Evolutionary conservation across 2,888 invertebrate genomes (phyloP), one percentile per base, ranked within the genome.

Genomic region (Eristalinus sepulchralis): DNA sequence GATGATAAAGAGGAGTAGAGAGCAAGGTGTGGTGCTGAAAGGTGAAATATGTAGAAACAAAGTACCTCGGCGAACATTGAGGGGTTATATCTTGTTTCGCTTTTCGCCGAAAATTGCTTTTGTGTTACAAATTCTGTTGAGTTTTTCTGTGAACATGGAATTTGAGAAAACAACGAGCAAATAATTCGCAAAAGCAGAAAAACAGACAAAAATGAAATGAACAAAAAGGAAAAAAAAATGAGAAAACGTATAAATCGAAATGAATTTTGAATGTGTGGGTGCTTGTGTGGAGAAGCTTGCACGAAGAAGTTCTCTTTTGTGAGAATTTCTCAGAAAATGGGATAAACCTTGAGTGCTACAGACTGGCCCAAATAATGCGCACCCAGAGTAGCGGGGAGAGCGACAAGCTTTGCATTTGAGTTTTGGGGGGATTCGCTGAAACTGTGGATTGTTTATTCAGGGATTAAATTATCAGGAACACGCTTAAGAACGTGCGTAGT

Each of bases 21-120:
- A 6, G 8, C 17, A 47, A 47, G 47, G 47, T 47, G 17, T 47
- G 47, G 17, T 47, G 17, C 47, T 47, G 47, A 47, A 47, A 47
- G 47, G 47, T 47, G 47, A 47, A 47, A 47, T 47, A 27, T 27
- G 27, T 27, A 47, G 47, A 47, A 47, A 47, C 17, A 47, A 47
- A 47, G 17, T 47, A 17, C 47, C 47, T 9, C 0, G 17, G 9
- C 47, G 47, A 47, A 47, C 17, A 17, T 6, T 47, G 47, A 47
- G 47, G 55, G 68, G 33, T 67, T 55, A 67, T 22, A 34, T 70
- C 64, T 55, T 53, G 55, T 73, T 73, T 73, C 62, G 62, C 33
- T 63, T 73, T 73, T 73, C 73, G 73, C 24, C 73, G 73, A 73
- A 73, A 64, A 64, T 73, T 57, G n/a, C 73, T 63, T 72, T 55